Conservation (phyloP, 2,888 invertebrate species). For the Germaria angustata region DNA sequence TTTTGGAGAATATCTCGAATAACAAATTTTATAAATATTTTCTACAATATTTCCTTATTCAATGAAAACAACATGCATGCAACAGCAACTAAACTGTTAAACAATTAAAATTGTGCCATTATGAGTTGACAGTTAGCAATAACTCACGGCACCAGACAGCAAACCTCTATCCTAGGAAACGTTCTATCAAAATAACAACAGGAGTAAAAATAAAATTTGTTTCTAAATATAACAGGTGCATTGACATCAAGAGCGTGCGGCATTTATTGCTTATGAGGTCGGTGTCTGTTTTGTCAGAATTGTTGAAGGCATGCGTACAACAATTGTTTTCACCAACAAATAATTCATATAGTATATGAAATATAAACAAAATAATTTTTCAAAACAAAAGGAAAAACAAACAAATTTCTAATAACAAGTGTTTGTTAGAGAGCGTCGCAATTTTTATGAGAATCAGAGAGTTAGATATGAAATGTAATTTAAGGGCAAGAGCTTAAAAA, state of each 20-base stretch:
- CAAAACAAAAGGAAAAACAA: conserved; percentile 16
- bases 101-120: conserved; percentile 48
- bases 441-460: conserved; percentile 7
- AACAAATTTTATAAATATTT: too few species aligned
- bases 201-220: conserved; percentile 15
- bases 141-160: conserved; percentile 17
- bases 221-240: conserved; percentile 59
- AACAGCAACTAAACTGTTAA: conserved; percentile 32
- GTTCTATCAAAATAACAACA: not conserved
- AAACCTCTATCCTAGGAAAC: not conserved
- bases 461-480: conserved; percentile 8
- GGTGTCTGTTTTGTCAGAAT: not conserved
- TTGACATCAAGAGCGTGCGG: conserved; percentile 54
- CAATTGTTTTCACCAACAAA: conserved; percentile 66
- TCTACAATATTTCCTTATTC: not conserved
- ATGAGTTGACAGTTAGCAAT: conserved; percentile 54
- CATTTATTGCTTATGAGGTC: not conserved
- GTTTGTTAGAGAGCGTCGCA: conserved; percentile 44
- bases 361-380: conserved; percentile 54
- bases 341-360: conserved; percentile 5
- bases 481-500: conserved; percentile 34
- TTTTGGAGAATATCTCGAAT: too few species aligned
- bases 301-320: conserved; percentile 49
- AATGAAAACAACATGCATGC: not conserved
- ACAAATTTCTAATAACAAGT: conserved; percentile 48